Conservation (phyloP, 2,797 vertebrate species). For the Lophotriccus pileatus region DNA sequence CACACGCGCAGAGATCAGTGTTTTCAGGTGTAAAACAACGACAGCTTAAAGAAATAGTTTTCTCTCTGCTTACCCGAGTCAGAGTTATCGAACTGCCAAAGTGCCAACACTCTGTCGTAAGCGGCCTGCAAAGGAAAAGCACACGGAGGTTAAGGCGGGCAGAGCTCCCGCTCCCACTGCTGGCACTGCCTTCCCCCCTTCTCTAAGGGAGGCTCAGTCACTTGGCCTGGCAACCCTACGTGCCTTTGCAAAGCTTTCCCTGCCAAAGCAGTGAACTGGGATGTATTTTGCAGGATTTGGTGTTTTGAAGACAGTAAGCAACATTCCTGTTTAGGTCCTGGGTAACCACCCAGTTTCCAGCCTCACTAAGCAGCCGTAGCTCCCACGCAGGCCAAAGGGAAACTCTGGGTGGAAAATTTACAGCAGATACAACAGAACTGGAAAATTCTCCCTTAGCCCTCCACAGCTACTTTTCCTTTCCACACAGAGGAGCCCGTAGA, state of each 20-base stretch:
- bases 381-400: background rate
- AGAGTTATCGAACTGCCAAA: constrained; percentile 39
- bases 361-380: background rate
- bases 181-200: background rate
- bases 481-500: background rate
- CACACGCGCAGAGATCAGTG: background rate
- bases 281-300: background rate
- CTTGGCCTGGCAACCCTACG: too few species aligned
- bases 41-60: rapidly evolving
- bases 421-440: background rate
- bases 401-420: background rate
- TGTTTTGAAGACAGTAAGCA: background rate
- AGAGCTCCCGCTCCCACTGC: background rate
- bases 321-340: background rate
- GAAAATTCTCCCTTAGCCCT: background rate
- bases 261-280: background rate
- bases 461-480: background rate
- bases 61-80: constrained; percentile 38
- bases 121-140: constrained; percentile 33
- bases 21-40: rapidly evolving
- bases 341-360: background rate
- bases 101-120: background rate
- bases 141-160: background rate
- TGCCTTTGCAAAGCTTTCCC: background rate
- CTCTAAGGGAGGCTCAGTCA: background rate